phyloP scores from a whole-genome alignment of 2,888 invertebrate species.

The Dione vanillae region DNA sequence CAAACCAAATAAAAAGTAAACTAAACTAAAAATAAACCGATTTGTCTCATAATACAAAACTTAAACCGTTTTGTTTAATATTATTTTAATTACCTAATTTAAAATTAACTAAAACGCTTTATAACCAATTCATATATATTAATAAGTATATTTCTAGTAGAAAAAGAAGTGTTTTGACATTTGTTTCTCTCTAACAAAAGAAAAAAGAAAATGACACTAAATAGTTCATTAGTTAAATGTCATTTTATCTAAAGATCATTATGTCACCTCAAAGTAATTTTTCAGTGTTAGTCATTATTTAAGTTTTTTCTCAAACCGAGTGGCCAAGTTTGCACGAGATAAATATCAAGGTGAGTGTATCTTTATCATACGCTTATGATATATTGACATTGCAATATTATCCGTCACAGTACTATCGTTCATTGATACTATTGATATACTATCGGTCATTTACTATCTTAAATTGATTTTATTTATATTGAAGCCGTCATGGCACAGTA shows the following conservation, averaged over 20 bases:
- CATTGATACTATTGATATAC: conserved; percentile 28
- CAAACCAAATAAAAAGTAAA: no score
- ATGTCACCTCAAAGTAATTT: conserved; percentile 21
- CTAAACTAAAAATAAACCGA: no score
- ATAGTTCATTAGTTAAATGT: not conserved
- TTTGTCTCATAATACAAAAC: no score
- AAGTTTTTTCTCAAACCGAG: conserved; percentile 4
- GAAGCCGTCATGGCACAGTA: not conserved
- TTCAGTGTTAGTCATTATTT: conserved; percentile 13
- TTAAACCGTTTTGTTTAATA: no score
- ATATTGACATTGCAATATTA: conserved; percentile 49
- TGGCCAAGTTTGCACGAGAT: conserved; percentile 25
- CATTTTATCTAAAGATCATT: conserved; percentile 3
- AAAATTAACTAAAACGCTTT: no score
- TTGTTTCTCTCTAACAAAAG: not conserved
- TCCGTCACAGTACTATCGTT: conserved; percentile 32
- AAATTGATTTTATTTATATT: not conserved
- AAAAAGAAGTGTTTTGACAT: no score
- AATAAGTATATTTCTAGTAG: no score
- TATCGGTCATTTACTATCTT: conserved; percentile 34
- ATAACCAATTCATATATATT: no score
- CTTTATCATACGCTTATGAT: conserved; percentile 42
- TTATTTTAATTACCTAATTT: no score
- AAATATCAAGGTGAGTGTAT: conserved; percentile 30
- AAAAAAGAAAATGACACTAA: not conserved